phyloP scores from a whole-genome alignment of 2,888 invertebrate genomes.

The Drosophila paramelanica region DNA sequence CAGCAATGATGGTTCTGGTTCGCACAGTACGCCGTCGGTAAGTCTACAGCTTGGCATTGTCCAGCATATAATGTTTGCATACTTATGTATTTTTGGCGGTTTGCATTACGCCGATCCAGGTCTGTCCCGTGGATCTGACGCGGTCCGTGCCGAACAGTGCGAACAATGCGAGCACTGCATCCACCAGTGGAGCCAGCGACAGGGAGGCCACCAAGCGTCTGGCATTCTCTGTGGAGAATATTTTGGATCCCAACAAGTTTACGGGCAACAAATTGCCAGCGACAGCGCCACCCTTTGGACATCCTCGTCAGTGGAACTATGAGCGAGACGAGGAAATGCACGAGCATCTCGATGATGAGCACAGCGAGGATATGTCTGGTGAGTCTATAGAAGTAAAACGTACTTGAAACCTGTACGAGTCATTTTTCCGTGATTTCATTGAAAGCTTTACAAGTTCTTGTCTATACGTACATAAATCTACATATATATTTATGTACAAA shows the following conservation, averaged over 20 bases:
- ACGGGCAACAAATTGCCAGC: slow-evolving; percentile 87
- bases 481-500: not conserved
- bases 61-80: not conserved
- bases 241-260: slow-evolving; percentile 95
- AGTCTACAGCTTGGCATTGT: slow-evolving; percentile 46
- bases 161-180: slow-evolving; percentile 65
- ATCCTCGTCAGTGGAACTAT: slow-evolving; percentile 86
- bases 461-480: not conserved
- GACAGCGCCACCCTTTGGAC: slow-evolving; percentile 61
- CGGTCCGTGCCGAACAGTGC: slow-evolving; percentile 81
- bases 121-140: slow-evolving; percentile 85
- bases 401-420: slow-evolving; percentile 15
- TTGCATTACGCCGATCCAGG: slow-evolving; percentile 59
- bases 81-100: not conserved
- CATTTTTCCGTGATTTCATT: slow-evolving; percentile 30
- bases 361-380: slow-evolving; percentile 86
- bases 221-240: slow-evolving; percentile 96
- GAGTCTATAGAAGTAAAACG: slow-evolving; percentile 77
- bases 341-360: slow-evolving; percentile 84
- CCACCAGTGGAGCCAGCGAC: slow-evolving; percentile 81
- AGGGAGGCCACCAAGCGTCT: slow-evolving; percentile 86
- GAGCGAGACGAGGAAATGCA: slow-evolving; percentile 85
- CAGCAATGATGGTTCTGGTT: slow-evolving; percentile 84
- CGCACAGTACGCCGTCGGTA: slow-evolving; percentile 85
- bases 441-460: slow-evolving; percentile 20